Base-by-base conservation (phyloP, 37 sponge, comb jelly and placozoan genomes). In the Eunapius fragilis region DNA sequence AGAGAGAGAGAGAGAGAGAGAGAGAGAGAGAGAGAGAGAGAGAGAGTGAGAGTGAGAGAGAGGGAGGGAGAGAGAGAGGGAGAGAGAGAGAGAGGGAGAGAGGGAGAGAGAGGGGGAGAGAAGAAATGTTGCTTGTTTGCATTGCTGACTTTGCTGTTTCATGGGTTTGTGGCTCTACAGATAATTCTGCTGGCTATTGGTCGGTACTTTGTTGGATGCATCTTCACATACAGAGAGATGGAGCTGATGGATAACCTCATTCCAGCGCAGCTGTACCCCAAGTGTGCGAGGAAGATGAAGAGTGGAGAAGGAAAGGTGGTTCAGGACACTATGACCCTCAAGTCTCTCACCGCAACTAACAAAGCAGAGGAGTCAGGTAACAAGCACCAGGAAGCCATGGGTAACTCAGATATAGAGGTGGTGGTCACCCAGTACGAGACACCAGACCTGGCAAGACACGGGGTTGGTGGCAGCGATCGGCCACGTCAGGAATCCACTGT, bases 201-300 rank as follows among this genome's bases (percentile, higher is more conserved):
- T 30, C 78, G 94, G 25, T 88, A 84, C 82, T 23, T 93, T 35
- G 31, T 90, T 2, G 93, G 93, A 0, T 91, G 75, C 28, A 24
- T 85, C 0, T 88, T 93, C 86, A 37, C 88, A 19, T 38, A 77
- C 26, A 50, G 78, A 26, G 89, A 96, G 74, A 71, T 96, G 26
- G 80, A 85, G 30, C 68, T 93, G 31, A 67, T 96, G 35, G 96
- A 96, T 45, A 89, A 90, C 25, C 89, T 85, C 30, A 76, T 96
- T 3, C 95, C 95, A 0, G 73, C 83, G 48, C 30, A 27, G 33
- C 77, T 93, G 74, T 93, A 93, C 82, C 80, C 84, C 68, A 75
- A 45, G 47, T 23, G 77, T 19, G 41, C 31, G 58, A 74, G 82
- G 14, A 2, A 50, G 45, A 74, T 48, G 71, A 80, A 77, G 58